Base-by-base conservation (phyloP, 2,113 vertebrate genomes). In the Puntigrus tetrazona region DNA sequence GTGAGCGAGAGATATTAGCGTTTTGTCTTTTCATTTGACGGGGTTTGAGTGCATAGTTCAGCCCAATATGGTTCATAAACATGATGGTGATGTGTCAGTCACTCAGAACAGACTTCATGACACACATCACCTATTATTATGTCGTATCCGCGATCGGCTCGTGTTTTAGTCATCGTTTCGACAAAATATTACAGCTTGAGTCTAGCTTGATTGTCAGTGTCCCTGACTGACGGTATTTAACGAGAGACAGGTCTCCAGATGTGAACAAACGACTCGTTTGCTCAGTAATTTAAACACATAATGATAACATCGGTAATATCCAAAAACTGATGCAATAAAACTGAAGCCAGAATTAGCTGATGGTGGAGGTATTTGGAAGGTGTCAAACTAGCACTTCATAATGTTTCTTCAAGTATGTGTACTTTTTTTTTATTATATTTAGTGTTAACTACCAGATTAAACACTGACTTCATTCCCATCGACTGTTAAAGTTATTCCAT, bases 1-100 rank as follows among this genome's bases (percentile, higher is more conserved):
- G 94, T 95, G 89, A 92, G 93, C 74, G 36, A 69, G 5, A 18
- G 25, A 59, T n/a, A 67, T 31, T 3, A 20, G 29, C n/a, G 11
- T 1, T 3, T n/a, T 50, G 10, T 50, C 38, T 43, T 22, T 57
- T 27, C 25, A 61, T 43, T 31, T 6, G 22, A 6, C 29, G 1
- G 50, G 36, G 31, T 36, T 36, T 76, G 9, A 31, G 16, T 0
- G 3, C 14, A 63, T 20, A 63, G 22, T 63, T 61, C 14, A 79
- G 38, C 55, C 16, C 78, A 80, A 61, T 63, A 43, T 47, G 65
- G 14, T 13, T 81, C 16, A 52, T 52, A n/a, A 34, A 9, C 3
- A 57, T 72, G 27, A 25, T 72, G 84, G 79, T 86, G 83, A 84
- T 84, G 85, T 86, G 52, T 69, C 75, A 72, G 65, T 52, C 29